Conservation (phyloP, 2,797 vertebrate genomes). For the Scleropages formosus region DNA sequence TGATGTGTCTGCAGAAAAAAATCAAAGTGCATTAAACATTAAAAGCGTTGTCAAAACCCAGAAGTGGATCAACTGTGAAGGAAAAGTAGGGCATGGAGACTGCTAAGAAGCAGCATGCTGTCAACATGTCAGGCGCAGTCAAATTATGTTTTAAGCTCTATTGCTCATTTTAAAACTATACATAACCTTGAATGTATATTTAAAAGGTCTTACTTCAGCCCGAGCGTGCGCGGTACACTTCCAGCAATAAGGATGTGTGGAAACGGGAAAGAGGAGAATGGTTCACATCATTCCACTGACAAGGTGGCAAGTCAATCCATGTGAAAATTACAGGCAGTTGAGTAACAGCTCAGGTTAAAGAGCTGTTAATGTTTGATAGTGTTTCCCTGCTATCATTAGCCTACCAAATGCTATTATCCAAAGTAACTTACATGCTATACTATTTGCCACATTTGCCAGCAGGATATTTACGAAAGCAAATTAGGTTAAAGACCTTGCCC, state of each 20-base stretch:
- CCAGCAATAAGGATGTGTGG: constrained; percentile 29
- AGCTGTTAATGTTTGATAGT: too few species aligned
- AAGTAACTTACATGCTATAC: too few species aligned
- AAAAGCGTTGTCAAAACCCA: constrained; percentile 37
- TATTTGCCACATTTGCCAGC: too few species aligned
- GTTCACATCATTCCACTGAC: background rate
- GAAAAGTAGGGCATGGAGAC: constrained; percentile 40
- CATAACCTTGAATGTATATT: constrained; percentile 24
- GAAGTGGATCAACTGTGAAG: constrained; percentile 39
- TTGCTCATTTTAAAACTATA: constrained; percentile 10
- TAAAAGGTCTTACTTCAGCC: constrained; percentile 35
- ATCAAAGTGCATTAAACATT: constrained; percentile 23
- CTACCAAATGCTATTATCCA: too few species aligned
- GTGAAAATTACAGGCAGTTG: background rate
- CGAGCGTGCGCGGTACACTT: constrained; percentile 32
- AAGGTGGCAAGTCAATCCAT: background rate
- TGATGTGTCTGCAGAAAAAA: background rate
- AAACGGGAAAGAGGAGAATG: constrained; percentile 18
- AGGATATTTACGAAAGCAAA: too few species aligned
- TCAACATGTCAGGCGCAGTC: constrained; percentile 32
- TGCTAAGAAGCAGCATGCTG: constrained; percentile 37
- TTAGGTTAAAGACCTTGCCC: too few species aligned
- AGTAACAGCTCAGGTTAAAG: background rate
- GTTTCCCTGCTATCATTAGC: too few species aligned
- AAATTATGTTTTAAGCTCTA: constrained; percentile 40